Percentiles rank a stretch among this genome's conserved stretches.
Evolutionary conservation across 2,797 vertebrate species (phyloP).

Genomic region (Merluccius polli): DNA sequence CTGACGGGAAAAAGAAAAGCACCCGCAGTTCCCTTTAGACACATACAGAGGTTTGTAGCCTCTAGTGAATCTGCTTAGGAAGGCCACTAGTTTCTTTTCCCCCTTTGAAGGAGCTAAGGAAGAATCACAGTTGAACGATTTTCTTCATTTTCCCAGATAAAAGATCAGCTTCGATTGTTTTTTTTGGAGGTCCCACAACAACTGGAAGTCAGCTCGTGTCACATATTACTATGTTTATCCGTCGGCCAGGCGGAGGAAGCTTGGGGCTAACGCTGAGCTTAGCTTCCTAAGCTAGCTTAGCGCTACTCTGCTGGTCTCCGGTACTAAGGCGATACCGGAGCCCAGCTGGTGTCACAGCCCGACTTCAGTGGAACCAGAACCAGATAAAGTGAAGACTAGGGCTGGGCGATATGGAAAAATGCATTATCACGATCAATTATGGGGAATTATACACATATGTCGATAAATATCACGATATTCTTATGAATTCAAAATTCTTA

Average conservation of each 20-base stretch:
- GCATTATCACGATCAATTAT: no score
- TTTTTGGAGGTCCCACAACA: not conserved
- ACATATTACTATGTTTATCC: not conserved
- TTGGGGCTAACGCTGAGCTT: not conserved
- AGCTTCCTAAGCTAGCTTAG: not conserved
- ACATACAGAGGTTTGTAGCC: not conserved
- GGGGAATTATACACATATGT: no score
- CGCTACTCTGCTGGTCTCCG: not conserved
- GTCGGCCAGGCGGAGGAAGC: not conserved
- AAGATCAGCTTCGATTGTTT: not conserved
- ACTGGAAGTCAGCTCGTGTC: no score
- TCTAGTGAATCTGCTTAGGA: not conserved
- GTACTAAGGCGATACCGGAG: conserved; percentile 41
- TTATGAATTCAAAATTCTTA: no score
- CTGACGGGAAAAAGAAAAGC: no score
- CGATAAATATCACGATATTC: no score
- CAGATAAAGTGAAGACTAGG: conserved; percentile 33
- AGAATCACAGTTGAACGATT: not conserved
- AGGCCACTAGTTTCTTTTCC: not conserved
- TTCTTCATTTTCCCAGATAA: not conserved
- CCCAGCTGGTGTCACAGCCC: conserved; percentile 34
- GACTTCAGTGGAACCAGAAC: conserved; percentile 26
- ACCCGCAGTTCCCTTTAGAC: no score
- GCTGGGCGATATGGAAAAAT: no score
- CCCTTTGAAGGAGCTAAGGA: not conserved